Percentiles rank a stretch among this genome's conserved stretches.
These are phyloP conservation scores for Lasiurus borealis DNA, from an alignment of 2,113 vertebrate genomes.

Conservation along the genomic window DNA sequence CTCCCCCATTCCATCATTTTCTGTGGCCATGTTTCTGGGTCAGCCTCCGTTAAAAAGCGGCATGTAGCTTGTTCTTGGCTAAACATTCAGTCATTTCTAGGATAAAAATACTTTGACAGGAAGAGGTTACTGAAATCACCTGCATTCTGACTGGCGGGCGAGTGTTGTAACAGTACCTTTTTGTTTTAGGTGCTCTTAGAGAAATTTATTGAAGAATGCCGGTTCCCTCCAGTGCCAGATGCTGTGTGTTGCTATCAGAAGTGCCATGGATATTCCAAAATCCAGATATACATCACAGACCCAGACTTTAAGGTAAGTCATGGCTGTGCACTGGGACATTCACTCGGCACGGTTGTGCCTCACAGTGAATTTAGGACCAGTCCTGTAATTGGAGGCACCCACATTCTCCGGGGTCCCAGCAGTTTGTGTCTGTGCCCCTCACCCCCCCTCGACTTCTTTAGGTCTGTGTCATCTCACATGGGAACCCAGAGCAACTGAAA, in stretches of 20 bases:
- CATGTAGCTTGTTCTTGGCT: background rate
- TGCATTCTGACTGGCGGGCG: background rate
- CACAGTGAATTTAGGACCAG: background rate
- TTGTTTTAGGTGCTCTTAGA: slow-evolving; percentile 88
- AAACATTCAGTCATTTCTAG: background rate
- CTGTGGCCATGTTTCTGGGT: background rate
- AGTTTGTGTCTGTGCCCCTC: background rate
- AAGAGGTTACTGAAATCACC: slow-evolving; percentile 12
- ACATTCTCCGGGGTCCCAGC: background rate
- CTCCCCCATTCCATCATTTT: too few relatives aligned
- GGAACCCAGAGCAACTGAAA: background rate
- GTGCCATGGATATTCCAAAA: slow-evolving; percentile 88
- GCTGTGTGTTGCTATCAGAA: slow-evolving; percentile 92
- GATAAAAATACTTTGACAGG: slow-evolving; percentile 13
- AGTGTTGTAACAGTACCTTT: background rate
- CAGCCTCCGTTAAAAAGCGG: background rate
- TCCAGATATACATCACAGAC: slow-evolving; percentile 95
- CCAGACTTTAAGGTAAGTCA: slow-evolving; percentile 96
- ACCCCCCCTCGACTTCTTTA: background rate
- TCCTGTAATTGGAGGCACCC: background rate
- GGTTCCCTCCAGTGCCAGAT: slow-evolving; percentile 93
- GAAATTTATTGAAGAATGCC: slow-evolving; percentile 90
- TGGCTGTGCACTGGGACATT: background rate
- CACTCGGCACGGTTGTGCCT: background rate
- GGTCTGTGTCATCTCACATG: background rate